Base-by-base conservation (phyloP, 2,113 vertebrate species). In the Eonycteris spelaea region DNA sequence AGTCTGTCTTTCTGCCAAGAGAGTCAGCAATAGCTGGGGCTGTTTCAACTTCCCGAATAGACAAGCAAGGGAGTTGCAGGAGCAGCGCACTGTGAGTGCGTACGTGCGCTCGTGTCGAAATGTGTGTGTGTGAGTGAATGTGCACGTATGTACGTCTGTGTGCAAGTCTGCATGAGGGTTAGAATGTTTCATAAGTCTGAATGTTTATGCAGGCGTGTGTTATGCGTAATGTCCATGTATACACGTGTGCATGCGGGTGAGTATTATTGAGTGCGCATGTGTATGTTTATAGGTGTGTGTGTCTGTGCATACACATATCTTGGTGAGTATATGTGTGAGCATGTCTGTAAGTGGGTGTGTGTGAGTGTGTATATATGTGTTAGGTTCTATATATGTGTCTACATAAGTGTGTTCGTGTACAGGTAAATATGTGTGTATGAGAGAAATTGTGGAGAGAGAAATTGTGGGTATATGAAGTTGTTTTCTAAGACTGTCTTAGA, bases 1-100 rank as follows among this genome's bases (percentile, higher is more conserved):
- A 93, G 97, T 97, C 97, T 97, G 96, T 98, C 97, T 98, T 96
- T 98, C 97, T 98, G 93, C 94, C 91, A 88, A 79, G 63, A 97
- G 83, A 94, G 9, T 95, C 97, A 96, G 88, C 97, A 94, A 40
- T 59, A 45, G 80, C 95, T 55, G n/a, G 92, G 86, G 87, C 74
- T 74, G 85, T 79, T 97, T 94, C 51, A 59, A 84, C 96, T 96
- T 90, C 57, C 40, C 90, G 96, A 95, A 97, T 91, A 97, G 97
- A 94, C 38, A 87, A 57, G 43, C 95, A 77, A 61, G 13, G 5
- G 51, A 48, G 19, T 80, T 0, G 0, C 48, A 15, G 74, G 10
- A n/a, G 18, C 38, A 43, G 57, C 33, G 40, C 40, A 2, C 24
- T 22, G n/a, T 9, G 90, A 28, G 30, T 65, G 38, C 9, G 51